Percentiles rank a stretch among this genome's conserved stretches.
These are phyloP conservation scores for Falco naumanni DNA, from an alignment of 2,797 vertebrate species.

Conservation along the genomic window DNA sequence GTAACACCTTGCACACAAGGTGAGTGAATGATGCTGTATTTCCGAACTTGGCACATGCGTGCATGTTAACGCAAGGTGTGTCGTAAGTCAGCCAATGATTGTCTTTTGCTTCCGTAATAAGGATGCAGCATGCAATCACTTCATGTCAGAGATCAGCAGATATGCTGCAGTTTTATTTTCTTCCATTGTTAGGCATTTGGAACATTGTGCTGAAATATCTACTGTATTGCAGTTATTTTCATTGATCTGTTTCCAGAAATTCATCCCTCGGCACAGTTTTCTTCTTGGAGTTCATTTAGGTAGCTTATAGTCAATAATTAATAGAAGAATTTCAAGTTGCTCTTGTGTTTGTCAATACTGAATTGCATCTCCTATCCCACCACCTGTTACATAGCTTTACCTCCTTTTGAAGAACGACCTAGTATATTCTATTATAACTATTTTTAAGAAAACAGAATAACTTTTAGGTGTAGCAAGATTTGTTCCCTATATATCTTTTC, in stretches of 20 bases:
- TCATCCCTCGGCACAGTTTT: neutral
- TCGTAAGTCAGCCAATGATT: neutral
- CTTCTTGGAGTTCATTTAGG: neutral
- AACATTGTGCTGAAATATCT: neutral
- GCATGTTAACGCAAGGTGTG: neutral
- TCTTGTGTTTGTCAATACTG: neutral
- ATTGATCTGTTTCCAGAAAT: neutral
- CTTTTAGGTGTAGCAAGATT: neutral
- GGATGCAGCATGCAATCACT: neutral
- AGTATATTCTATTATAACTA: neutral
- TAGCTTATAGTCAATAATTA: neutral
- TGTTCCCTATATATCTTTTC: neutral
- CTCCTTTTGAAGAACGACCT: neutral
- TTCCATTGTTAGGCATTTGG: neutral
- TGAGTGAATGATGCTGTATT: rapidly evolving
- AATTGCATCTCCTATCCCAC: neutral
- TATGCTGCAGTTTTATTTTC: neutral
- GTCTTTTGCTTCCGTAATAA: neutral
- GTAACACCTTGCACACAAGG: neutral
- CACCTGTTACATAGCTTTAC: neutral
- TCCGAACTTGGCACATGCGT: neutral
- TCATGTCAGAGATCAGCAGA: neutral
- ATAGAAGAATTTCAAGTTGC: neutral
- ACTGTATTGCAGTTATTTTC: neutral
- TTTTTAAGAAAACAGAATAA: neutral